These are phyloP conservation scores for Pavo muticus DNA, from an alignment of 2,113 vertebrate genomes.

Conservation along the genomic window DNA sequence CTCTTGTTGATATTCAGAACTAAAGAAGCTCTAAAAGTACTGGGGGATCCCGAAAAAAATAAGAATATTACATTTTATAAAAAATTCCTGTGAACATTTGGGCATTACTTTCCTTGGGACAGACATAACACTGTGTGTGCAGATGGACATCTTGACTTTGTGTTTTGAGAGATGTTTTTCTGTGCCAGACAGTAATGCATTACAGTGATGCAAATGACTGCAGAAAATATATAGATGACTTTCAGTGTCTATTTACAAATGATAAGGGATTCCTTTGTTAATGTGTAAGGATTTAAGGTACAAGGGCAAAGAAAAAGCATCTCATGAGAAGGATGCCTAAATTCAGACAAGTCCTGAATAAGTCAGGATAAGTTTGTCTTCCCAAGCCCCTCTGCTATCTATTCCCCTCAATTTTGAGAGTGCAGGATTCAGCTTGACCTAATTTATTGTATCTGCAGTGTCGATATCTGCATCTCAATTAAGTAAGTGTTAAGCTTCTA, in stretches of 20 bases:
- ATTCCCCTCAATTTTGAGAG: background rate
- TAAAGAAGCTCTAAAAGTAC: background rate
- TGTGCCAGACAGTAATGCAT: background rate
- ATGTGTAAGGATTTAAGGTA: background rate
- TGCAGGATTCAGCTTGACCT: background rate
- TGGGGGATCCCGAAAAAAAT: background rate
- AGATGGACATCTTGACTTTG: background rate
- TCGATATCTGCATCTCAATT: background rate
- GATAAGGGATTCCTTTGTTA: background rate
- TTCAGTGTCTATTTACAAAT: background rate
- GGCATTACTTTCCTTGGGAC: background rate
- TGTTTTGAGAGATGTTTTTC: background rate
- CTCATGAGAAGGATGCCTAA: background rate
- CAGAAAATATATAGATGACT: background rate
- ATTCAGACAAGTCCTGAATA: background rate
- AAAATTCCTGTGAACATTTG: background rate
- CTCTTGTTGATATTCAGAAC: slow-evolving; percentile 1
- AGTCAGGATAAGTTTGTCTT: background rate
- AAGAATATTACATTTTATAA: background rate
- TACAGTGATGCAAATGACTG: background rate
- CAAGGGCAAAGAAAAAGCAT: background rate
- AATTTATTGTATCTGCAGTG: background rate
- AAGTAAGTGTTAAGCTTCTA: slow-evolving; percentile 13
- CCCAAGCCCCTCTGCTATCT: background rate
- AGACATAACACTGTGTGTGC: background rate